These are phyloP conservation scores for Sebastes itinus DNA, from an alignment of 2,797 vertebrate genomes.

Conservation along the genomic window DNA sequence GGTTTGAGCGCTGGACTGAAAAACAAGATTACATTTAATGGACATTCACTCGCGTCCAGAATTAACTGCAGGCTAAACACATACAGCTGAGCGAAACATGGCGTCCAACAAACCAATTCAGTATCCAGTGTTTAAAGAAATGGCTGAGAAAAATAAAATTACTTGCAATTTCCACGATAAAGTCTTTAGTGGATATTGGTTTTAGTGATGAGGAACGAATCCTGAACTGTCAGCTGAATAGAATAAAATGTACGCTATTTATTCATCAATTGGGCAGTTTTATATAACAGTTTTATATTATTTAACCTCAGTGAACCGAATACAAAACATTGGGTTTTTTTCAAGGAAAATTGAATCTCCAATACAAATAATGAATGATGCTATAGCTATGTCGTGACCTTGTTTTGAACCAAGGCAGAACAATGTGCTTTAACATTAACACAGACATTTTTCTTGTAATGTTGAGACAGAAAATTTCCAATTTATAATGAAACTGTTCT, in stretches of 20 bases:
- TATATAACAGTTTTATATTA: neutral
- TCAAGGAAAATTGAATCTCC: neutral
- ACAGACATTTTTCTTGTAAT: slow-evolving; percentile 5
- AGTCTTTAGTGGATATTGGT: slow-evolving; percentile 13
- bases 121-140: slow-evolving; percentile 45
- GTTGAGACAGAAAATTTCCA: slow-evolving; percentile 5
- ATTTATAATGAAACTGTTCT: neutral
- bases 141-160: slow-evolving; percentile 31
- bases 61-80: slow-evolving; percentile 80
- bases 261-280: neutral
- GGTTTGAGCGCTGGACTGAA: slow-evolving; percentile 78
- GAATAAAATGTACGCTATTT: slow-evolving; percentile 14
- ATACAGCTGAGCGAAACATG: slow-evolving; percentile 58
- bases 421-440: slow-evolving; percentile 15
- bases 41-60: slow-evolving; percentile 78
- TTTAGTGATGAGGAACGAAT: slow-evolving; percentile 29
- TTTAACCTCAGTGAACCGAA: neutral
- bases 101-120: slow-evolving; percentile 54
- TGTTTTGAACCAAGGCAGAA: slow-evolving; percentile 8
- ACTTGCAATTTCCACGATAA: slow-evolving; percentile 17
- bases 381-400: slow-evolving; percentile 2
- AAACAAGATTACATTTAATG: slow-evolving; percentile 84
- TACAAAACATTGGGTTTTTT: neutral
- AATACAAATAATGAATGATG: neutral
- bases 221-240: slow-evolving; percentile 4